Percentiles rank a stretch among this genome's conserved stretches.
Conservation (phyloP, 2,888 invertebrate genomes). For the Drosophila planitibia region DNA sequence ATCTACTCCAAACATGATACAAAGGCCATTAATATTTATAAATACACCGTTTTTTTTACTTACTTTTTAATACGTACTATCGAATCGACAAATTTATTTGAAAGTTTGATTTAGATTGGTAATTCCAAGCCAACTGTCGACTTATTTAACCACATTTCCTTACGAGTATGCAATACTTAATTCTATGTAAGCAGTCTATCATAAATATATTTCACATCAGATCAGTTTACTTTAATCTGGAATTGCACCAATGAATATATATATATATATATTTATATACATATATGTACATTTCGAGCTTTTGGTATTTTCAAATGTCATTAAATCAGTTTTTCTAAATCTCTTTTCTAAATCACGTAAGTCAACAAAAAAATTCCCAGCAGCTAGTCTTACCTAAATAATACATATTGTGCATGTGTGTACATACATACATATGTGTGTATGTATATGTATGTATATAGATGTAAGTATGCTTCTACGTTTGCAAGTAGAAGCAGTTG, state of each 20-base stretch:
- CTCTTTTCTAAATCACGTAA: neutral
- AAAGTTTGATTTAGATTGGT: neutral
- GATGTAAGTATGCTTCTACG: neutral
- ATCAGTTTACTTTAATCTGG: neutral
- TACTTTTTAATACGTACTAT: neutral
- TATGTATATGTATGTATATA: neutral
- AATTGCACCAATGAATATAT: neutral
- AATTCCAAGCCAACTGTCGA: neutral
- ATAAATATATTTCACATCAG: neutral
- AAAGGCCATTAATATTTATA: neutral
- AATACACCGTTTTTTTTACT: too few species aligned
- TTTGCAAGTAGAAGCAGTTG: constrained; percentile 3
- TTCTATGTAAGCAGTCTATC: neutral
- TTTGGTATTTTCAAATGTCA: neutral
- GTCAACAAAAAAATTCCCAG: neutral
- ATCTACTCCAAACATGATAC: neutral
- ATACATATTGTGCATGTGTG: neutral
- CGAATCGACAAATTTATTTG: neutral
- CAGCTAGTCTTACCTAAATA: neutral
- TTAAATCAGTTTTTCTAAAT: neutral
- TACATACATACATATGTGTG: neutral
- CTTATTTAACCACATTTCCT: neutral
- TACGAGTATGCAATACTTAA: neutral
- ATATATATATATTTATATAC: neutral
- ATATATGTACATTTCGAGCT: neutral